phyloP scores from a whole-genome alignment of 2,113 vertebrate genomes.

The Brienomyrus longianalis region DNA sequence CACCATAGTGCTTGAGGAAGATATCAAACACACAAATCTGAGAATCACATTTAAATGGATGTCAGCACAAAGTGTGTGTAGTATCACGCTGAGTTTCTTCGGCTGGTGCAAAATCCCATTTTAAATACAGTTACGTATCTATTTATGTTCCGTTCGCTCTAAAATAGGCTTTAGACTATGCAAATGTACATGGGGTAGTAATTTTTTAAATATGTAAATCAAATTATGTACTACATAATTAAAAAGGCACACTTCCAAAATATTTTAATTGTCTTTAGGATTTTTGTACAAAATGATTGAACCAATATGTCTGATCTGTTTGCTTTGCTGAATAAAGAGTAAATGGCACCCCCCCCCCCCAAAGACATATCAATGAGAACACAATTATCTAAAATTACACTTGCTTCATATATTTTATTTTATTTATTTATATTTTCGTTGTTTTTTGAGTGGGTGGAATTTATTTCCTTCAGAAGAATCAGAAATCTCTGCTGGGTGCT shows the following conservation, averaged over 20 bases:
- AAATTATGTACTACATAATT: constrained; percentile 16
- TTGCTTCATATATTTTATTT: constrained; percentile 1
- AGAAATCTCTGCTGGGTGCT: constrained; percentile 10
- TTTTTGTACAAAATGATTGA: neutral
- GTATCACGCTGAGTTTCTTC: neutral
- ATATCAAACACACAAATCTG: neutral
- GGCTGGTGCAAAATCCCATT: neutral
- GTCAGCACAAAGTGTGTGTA: neutral
- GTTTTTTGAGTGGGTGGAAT: constrained; percentile 20
- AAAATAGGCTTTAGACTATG: constrained; percentile 4
- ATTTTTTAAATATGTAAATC: constrained; percentile 7
- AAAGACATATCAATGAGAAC: neutral
- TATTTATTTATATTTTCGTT: constrained; percentile 6
- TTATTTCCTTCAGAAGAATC: constrained; percentile 15
- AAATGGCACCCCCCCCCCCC: neutral
- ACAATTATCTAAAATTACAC: constrained; percentile 22
- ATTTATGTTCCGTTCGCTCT: neutral
- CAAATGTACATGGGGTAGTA: constrained; percentile 7
- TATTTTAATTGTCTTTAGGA: constrained; percentile 16
- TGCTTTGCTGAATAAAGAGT: neutral
- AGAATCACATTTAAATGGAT: neutral
- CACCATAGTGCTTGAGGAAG: neutral
- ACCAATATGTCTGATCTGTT: constrained; percentile 6
- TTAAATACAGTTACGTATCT: constrained; percentile 1
- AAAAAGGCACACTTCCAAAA: constrained; percentile 15